Conservation (phyloP, 1,140 invertebrate species). For the Piezodorus guildinii region DNA sequence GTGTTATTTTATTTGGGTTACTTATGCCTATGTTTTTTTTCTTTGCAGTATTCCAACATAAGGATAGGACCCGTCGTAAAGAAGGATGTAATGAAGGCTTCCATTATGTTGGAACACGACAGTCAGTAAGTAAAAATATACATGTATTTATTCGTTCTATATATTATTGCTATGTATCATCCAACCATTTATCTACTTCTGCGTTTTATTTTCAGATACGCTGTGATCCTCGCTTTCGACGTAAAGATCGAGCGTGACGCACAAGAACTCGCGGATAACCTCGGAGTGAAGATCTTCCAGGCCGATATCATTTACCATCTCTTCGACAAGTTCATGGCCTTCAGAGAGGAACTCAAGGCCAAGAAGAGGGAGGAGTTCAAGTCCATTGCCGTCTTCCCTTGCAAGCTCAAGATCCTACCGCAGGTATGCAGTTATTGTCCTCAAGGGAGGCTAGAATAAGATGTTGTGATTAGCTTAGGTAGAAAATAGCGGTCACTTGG, state of each 20-base stretch:
- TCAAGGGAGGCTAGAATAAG: no score
- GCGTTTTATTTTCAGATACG: slow-evolving; percentile 50
- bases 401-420: slow-evolving; percentile 75
- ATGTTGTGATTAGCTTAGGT: no score
- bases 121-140: slow-evolving; percentile 66
- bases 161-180: no score
- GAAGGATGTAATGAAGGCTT: slow-evolving; percentile 98
- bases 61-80: slow-evolving; percentile 99
- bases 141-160: no score
- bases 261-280: slow-evolving; percentile 87
- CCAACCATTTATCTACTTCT: neutral
- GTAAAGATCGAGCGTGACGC: slow-evolving; percentile 97
- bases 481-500: no score
- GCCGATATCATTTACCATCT: slow-evolving; percentile 99
- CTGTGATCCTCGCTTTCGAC: slow-evolving; percentile 97
- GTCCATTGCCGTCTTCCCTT: slow-evolving; percentile 95
- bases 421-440: no score
- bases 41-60: slow-evolving; percentile 89
- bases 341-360: slow-evolving; percentile 85
- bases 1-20: no score
- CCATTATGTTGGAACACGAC: slow-evolving; percentile 97
- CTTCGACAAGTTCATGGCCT: slow-evolving; percentile 94
- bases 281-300: slow-evolving; percentile 94
- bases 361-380: slow-evolving; percentile 91
- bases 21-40: no score